Evolutionary conservation across 2,888 invertebrate species (phyloP).

Genomic region (Ormia ochracea): DNA sequence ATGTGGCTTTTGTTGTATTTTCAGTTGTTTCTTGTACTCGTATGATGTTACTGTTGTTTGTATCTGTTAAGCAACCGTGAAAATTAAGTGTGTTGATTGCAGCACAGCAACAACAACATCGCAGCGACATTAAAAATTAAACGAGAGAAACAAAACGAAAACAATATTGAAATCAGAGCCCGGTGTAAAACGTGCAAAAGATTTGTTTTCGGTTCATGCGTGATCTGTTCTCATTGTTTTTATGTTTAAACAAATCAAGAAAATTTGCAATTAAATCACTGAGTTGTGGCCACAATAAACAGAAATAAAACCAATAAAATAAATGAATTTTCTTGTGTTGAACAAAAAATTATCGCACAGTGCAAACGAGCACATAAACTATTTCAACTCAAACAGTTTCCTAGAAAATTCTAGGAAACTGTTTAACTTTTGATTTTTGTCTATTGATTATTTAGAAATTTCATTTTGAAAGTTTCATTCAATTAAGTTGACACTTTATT

Average conservation of each 20-base stretch:
- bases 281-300: slow-evolving; percentile 34
- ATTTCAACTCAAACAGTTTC: no score
- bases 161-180: slow-evolving; percentile 56
- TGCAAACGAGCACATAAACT: no score
- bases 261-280: slow-evolving; percentile 63
- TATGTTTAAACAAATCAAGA: slow-evolving; percentile 61
- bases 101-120: not conserved
- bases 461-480: no score
- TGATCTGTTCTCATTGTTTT: slow-evolving; percentile 60
- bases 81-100: slow-evolving; percentile 54
- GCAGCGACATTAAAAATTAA: no score
- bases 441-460: no score
- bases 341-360: not conserved
- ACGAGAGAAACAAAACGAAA: not conserved
- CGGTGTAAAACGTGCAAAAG: slow-evolving; percentile 61
- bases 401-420: not conserved
- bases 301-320: slow-evolving; percentile 3
- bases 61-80: slow-evolving; percentile 53
- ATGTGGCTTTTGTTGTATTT: slow-evolving; percentile 15
- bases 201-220: slow-evolving; percentile 61
- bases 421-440: not conserved
- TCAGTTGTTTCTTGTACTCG: not conserved
- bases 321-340: not conserved
- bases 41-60: slow-evolving; percentile 18
- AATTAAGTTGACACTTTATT: no score